Base-by-base conservation (phyloP, 2,113 vertebrate genomes). In the Acanthisitta chloris region DNA sequence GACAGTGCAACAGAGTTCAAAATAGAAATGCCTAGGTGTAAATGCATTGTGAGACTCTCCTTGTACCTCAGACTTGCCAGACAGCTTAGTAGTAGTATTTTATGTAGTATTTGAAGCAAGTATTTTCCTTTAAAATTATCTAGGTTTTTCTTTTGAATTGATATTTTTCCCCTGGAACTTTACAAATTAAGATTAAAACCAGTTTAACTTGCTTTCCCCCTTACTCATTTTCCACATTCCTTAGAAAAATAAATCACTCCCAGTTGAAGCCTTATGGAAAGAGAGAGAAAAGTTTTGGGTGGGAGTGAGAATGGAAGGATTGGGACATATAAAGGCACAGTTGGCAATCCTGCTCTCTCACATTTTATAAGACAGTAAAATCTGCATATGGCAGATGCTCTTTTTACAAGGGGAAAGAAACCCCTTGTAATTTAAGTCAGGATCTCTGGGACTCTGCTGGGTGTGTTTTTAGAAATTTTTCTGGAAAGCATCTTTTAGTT, bases 351-450 rank as follows among this genome's bases (percentile, higher is more conserved):
- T 82, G 62, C 62, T 80, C 46, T 89, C 66, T 95, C 92, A 81
- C 49, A 23, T 95, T 86, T 93, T 80, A 54, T 82, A 85, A 92
- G 65, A 46, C 66, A 81, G 82, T 95, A 88, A 92, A 94, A 81
- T 88, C 80, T 95, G 92, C 84, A 66, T 87, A 61, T 86, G 72
- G 84, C 84, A 93, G 59, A 89, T 96, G 91, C 81, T 91, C 76
- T 90, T 96, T 95, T 90, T 91, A 93, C 54, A 93, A 94, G 82
- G 54, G 43, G 54, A 71, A 88, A 84, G 78, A 76, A 90, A 64
- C 43, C 46, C 49, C 77, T 70, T 93, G 33, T 70, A 92, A 87
- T 91, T 83, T 76, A 84, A 96, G 76, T 86, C 79, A 79, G 76
- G 86, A 76, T 70, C 73, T 95, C 90, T 91, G 81, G 64, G 85